Base-by-base conservation (phyloP, 2,888 invertebrate species). In the Machimus atricapillus region DNA sequence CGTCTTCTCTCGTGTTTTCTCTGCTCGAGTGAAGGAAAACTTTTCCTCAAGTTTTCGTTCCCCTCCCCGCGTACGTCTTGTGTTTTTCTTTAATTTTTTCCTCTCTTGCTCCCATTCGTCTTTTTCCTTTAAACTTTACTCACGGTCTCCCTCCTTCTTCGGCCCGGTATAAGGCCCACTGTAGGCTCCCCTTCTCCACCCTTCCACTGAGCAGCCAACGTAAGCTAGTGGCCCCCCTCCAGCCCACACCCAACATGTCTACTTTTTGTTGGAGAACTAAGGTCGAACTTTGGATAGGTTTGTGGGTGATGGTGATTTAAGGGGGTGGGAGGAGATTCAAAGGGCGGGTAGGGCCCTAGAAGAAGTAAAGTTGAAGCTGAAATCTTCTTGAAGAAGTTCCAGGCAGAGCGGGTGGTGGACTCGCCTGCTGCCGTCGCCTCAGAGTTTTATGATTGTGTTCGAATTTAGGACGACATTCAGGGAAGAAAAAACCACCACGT, bases 31-130 rank as follows among this genome's bases (percentile, higher is more conserved):
- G 52, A 77, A 77, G 77, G 78, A 81, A 87, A 87, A 83, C 23
- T 83, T 87, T 87, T 87, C 37, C 77, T 31, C 77, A n/a, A 82
- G 85, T 79, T 79, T 56, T 86, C 78, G 12, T 86, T 77, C 27
- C 43, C 66, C 56, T 86, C 40, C 66, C 77, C 52, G 52, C 52
- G 19, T 16, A 16, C 16, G 12, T 27, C 34, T 43, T 85, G 23
- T 86, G 27, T 86, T 79, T 86, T 86, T 58, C 56, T 66, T 86
- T 78, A 58, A 58, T 78, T 77, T 76, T 37, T 77, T 76, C 34
- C n/a, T 82, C 66, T 66, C 66, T 27, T 23, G 3, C 66, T 66
- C 66, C 66, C 66, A 66, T 66, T 27, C 66, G 66, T 66, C 66
- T 66, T 82, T 77, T 86, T 86, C 58, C 34, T 74, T 79, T 74